These are phyloP conservation scores for Scolopax mira DNA, from an alignment of 2,113 vertebrate genomes.

Conservation along the genomic window DNA sequence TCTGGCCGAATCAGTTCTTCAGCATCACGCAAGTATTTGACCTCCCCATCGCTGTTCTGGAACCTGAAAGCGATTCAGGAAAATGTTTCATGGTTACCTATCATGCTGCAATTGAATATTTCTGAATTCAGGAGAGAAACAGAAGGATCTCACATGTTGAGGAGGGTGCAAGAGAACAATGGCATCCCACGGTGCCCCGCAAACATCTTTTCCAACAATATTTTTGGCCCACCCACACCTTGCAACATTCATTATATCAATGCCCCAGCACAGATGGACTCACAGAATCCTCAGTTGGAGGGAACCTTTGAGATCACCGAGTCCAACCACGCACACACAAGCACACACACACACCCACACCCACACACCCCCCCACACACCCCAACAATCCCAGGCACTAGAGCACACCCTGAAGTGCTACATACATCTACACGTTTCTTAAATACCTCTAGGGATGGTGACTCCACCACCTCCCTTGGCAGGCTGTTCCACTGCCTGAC, in stretches of 20 bases:
- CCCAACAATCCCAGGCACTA: too few relatives aligned
- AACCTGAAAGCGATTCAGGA: constrained; percentile 74
- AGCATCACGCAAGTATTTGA: constrained; percentile 90
- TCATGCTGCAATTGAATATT: neutral
- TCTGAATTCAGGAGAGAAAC: neutral
- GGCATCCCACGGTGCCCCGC: neutral
- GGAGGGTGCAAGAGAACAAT: accelerated
- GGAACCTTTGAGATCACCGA: too few relatives aligned
- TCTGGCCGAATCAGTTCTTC: constrained; percentile 96
- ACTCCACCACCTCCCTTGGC: too few relatives aligned
- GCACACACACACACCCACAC: too few relatives aligned
- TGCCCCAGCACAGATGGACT: accelerated
- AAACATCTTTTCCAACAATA: neutral
- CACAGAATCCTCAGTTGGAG: too few relatives aligned
- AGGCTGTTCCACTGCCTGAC: too few relatives aligned
- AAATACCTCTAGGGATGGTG: too few relatives aligned
- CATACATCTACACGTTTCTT: too few relatives aligned
- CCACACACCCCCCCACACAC: too few relatives aligned
- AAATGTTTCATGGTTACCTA: neutral
- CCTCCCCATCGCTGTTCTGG: constrained; percentile 88
- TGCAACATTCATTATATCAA: accelerated
- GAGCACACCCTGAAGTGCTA: too few relatives aligned
- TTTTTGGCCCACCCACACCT: neutral
- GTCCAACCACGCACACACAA: too few relatives aligned
- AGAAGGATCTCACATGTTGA: accelerated